These are phyloP conservation scores for Solenopsis invicta DNA, from an alignment of 1,140 invertebrate genomes.

Conservation along the genomic window DNA sequence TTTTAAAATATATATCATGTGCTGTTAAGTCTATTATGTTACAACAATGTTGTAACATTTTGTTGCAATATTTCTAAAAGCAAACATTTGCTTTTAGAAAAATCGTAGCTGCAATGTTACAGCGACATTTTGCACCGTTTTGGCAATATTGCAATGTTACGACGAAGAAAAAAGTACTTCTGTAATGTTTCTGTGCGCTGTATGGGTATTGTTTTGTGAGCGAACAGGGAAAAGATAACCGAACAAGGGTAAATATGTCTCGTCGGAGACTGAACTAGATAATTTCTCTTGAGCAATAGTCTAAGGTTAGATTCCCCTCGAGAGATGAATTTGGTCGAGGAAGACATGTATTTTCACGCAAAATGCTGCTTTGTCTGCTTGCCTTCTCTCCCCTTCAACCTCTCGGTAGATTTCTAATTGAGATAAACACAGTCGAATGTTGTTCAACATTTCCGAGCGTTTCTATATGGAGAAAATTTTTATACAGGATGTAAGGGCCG, in stretches of 20 bases:
- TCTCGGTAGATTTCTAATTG: constrained; percentile 8
- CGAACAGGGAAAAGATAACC: not conserved
- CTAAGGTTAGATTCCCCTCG: constrained; percentile 5
- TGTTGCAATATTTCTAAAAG: too few relatives aligned
- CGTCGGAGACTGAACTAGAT: not conserved
- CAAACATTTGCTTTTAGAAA: too few relatives aligned
- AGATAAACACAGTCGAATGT: not conserved
- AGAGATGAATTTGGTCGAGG: constrained; percentile 1
- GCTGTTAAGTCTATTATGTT: too few relatives aligned
- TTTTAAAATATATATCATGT: too few relatives aligned
- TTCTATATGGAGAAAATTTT: not conserved
- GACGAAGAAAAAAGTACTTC: too few relatives aligned
- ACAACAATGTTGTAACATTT: too few relatives aligned
- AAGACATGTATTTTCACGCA: not conserved
- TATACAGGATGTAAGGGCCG: not conserved
- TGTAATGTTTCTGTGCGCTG: too few relatives aligned
- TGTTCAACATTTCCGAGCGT: not conserved
- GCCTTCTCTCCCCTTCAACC: not conserved
- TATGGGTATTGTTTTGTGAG: not conserved
- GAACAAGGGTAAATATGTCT: not conserved
- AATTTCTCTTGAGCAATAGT: not conserved
- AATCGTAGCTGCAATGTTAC: too few relatives aligned
- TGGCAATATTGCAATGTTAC: too few relatives aligned
- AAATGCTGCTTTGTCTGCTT: not conserved
- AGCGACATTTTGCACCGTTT: too few relatives aligned